Conservation (phyloP, 2,888 invertebrate species). For the Phaonia tiefii region DNA sequence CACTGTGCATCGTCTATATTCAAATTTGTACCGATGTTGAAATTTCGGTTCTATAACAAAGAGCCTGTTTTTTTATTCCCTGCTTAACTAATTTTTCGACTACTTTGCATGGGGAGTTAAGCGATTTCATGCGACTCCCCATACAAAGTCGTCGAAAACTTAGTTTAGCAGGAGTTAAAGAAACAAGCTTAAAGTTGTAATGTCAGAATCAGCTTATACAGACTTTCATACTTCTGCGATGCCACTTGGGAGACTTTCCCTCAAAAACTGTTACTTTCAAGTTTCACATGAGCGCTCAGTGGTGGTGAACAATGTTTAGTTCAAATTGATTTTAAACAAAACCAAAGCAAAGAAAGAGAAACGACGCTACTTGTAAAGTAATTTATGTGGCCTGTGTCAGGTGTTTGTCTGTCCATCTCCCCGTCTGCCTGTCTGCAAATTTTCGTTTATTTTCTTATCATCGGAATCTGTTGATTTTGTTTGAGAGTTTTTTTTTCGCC, state of each 20-base stretch:
- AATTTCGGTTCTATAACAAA: no score
- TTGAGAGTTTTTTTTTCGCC: not conserved
- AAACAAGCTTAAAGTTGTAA: no score
- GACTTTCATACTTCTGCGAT: not conserved
- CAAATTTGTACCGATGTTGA: no score
- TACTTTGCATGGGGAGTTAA: no score
- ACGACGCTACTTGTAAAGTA: not conserved
- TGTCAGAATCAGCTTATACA: not conserved
- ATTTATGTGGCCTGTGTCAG: not conserved
- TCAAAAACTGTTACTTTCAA: conserved; percentile 30
- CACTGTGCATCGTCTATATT: no score
- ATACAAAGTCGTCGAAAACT: no score
- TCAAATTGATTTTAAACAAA: conserved; percentile 9
- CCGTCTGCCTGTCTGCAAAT: not conserved
- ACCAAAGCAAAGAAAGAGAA: no score
- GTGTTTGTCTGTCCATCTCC: not conserved
- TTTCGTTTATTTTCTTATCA: conserved; percentile 5
- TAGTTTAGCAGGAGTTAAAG: no score
- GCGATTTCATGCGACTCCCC: no score
- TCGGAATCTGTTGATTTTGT: conserved; percentile 1
- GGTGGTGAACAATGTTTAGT: not conserved
- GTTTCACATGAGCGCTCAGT: not conserved
- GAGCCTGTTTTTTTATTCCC: no score
- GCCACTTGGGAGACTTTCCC: not conserved
- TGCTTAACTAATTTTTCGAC: no score